Percentiles rank a stretch among this genome's conserved stretches.
Conservation (phyloP, 2,797 vertebrate genomes). For the Geotrypetes seraphini region DNA sequence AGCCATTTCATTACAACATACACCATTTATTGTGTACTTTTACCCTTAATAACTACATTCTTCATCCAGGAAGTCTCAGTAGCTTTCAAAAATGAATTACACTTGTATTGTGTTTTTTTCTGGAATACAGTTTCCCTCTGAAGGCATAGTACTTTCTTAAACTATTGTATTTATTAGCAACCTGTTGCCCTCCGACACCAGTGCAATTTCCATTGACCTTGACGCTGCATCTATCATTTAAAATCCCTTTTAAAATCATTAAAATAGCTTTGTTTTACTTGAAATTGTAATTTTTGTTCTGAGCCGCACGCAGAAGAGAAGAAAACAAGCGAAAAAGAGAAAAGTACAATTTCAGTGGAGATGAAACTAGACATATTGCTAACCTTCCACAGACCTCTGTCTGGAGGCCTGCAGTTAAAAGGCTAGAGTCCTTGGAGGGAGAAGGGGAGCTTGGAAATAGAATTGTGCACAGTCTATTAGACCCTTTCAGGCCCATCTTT, state of each 20-base stretch:
- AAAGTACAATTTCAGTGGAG: not conserved
- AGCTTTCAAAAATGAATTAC: constrained; percentile 62
- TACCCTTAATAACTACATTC: constrained; percentile 64
- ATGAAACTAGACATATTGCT: too few species aligned
- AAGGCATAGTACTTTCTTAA: constrained; percentile 48
- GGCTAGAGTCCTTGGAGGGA: not conserved
- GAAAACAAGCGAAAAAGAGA: not conserved
- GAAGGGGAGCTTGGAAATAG: not conserved
- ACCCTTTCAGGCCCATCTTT: too few species aligned
- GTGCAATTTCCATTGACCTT: constrained; percentile 47
- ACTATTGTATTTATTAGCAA: constrained; percentile 63
- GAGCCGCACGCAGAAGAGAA: not conserved
- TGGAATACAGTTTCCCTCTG: constrained; percentile 43
- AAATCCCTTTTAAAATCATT: constrained; percentile 51
- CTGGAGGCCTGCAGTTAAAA: fast-evolving
- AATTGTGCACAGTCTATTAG: too few species aligned
- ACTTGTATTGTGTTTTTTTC: constrained; percentile 49
- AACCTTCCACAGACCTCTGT: not conserved
- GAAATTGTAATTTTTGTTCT: constrained; percentile 12
- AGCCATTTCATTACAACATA: constrained; percentile 69
- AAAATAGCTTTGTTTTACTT: constrained; percentile 31
- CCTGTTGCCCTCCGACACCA: constrained; percentile 51
- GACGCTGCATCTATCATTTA: constrained; percentile 40
- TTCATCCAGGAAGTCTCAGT: constrained; percentile 52
- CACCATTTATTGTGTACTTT: constrained; percentile 61